Percentiles rank a stretch among this genome's conserved stretches.
These are phyloP conservation scores for Vulpes ferrilata DNA, from an alignment of 2,113 vertebrate genomes.

Conservation along the genomic window DNA sequence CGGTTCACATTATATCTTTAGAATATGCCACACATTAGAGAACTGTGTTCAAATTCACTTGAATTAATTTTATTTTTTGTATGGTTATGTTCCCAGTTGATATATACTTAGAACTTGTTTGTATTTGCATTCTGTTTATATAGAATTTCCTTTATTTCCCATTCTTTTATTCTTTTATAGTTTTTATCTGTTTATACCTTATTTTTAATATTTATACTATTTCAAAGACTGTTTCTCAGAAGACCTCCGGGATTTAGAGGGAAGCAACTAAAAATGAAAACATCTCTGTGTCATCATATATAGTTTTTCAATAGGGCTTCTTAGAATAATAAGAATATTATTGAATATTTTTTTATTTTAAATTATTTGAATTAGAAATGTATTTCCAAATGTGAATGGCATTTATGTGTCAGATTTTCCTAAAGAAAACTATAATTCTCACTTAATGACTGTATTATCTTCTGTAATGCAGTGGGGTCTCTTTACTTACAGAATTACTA, in stretches of 20 bases:
- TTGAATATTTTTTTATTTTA: not conserved
- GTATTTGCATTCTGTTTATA: not conserved
- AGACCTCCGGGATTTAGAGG: not conserved
- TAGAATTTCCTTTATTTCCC: not conserved
- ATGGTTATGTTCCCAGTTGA: not conserved
- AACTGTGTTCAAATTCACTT: not conserved
- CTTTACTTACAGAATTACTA: not conserved
- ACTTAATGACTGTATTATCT: not conserved
- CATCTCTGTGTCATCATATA: not conserved
- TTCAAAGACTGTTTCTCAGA: conserved; percentile 7
- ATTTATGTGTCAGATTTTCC: not conserved
- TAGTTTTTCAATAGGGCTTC: not conserved
- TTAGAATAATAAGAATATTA: not conserved
- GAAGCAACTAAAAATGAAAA: not conserved
- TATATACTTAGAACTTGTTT: not conserved
- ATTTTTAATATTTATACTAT: not conserved
- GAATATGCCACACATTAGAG: not conserved
- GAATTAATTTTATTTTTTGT: conserved; percentile 13
- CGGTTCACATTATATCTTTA: not conserved
- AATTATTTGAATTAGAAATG: conserved; percentile 5
- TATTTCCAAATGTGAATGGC: not conserved
- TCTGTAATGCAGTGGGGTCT: not conserved
- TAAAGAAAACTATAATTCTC: not conserved
- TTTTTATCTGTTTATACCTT: not conserved
- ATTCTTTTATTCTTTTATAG: not conserved